Percentiles rank a stretch among this genome's conserved stretches.
phyloP scores from a whole-genome alignment of 1,140 invertebrate genomes.

The Microvelia longipes region DNA sequence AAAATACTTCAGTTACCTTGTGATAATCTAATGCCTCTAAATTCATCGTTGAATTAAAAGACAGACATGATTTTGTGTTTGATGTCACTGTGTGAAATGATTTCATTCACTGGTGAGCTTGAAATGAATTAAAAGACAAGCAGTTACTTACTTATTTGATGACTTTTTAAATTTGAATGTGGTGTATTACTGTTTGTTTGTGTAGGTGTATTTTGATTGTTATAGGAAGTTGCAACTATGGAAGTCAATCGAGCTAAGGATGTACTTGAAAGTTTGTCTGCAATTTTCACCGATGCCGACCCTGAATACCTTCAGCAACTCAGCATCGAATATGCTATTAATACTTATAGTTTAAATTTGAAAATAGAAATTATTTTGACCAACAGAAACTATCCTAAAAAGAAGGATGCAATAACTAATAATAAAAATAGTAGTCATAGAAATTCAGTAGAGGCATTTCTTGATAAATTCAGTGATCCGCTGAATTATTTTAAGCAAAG shows the following conservation, averaged over 20 bases:
- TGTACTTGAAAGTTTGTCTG: neutral
- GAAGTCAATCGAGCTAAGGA: neutral
- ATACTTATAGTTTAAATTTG: neutral
- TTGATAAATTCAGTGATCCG: neutral
- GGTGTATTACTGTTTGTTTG: too few relatives aligned
- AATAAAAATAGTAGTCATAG: neutral
- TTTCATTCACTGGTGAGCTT: too few relatives aligned
- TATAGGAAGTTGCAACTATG: too few relatives aligned
- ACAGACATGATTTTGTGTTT: too few relatives aligned
- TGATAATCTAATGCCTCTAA: too few relatives aligned
- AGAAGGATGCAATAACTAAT: neutral
- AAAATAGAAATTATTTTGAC: neutral
- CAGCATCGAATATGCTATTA: neutral
- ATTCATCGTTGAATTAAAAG: too few relatives aligned
- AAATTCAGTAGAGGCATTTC: neutral
- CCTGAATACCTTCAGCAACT: neutral
- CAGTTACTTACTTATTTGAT: too few relatives aligned
- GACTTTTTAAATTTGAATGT: too few relatives aligned
- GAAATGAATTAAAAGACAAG: too few relatives aligned
- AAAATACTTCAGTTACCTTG: too few relatives aligned
- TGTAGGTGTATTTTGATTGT: too few relatives aligned
- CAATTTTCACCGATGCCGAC: neutral
- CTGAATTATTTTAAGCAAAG: neutral
- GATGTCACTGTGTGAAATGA: too few relatives aligned
- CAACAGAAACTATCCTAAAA: neutral